phyloP scores from a whole-genome alignment of 1,140 invertebrate genomes.

The Drosophila nebulosa region DNA sequence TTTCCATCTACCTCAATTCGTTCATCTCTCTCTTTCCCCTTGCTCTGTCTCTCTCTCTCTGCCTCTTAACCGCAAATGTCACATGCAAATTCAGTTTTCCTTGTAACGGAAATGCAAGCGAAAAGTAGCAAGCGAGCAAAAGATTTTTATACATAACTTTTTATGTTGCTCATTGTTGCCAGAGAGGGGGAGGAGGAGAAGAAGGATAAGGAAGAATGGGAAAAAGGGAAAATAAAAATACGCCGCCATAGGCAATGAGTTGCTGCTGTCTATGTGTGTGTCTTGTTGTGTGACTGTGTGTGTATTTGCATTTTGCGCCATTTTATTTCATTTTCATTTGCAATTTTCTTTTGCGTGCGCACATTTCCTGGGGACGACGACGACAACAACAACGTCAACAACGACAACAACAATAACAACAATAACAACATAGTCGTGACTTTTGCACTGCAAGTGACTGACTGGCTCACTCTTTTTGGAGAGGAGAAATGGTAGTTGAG shows the following conservation, averaged over 20 bases:
- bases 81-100: constrained; percentile 61
- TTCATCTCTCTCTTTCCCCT: not conserved
- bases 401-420: not conserved
- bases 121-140: constrained; percentile 51
- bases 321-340: constrained; percentile 68
- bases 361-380: constrained; percentile 49
- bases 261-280: constrained; percentile 18
- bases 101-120: constrained; percentile 65
- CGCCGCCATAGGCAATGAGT: constrained; percentile 41
- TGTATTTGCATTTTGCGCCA: constrained; percentile 57
- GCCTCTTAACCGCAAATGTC: constrained; percentile 51
- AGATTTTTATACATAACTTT: constrained; percentile 65
- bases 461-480: constrained; percentile 15
- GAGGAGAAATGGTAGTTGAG: constrained; percentile 1
- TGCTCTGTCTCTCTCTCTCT: not conserved
- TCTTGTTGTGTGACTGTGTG: constrained; percentile 22
- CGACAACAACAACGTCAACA: not conserved
- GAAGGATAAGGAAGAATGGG: not conserved
- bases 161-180: constrained; percentile 58
- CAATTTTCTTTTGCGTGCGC: constrained; percentile 57
- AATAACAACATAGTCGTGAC: constrained; percentile 40
- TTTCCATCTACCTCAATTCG: constrained; percentile 11
- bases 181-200: not conserved
- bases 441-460: constrained; percentile 39
- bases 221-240: constrained; percentile 42